Evolutionary conservation across 2,797 vertebrate species (phyloP).

Genomic region (Pseudopleuronectes americanus): DNA sequence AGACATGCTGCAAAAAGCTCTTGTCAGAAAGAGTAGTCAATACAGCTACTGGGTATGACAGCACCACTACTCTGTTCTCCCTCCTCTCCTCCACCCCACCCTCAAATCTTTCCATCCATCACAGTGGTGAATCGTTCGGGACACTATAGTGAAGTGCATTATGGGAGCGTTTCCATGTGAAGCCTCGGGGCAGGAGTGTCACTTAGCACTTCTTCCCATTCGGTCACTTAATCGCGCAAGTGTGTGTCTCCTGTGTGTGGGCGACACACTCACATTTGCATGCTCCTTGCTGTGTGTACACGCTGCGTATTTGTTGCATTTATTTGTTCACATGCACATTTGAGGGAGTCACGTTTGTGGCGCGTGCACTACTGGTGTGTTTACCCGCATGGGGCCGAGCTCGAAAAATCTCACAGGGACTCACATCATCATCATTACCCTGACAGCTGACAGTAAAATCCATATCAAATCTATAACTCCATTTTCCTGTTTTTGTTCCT

Average conservation of each 20-base stretch:
- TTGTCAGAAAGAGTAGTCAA: slow-evolving; percentile 38
- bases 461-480: slow-evolving; percentile 76
- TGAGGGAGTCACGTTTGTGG: not conserved
- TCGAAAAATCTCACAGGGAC: slow-evolving; percentile 55
- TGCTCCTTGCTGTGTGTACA: slow-evolving; percentile 1
- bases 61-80: slow-evolving; percentile 1
- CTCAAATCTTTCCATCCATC: slow-evolving; percentile 42
- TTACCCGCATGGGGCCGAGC: not conserved
- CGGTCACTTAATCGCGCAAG: slow-evolving; percentile 37
- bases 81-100: not conserved
- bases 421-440: slow-evolving; percentile 70
- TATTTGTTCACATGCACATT: slow-evolving; percentile 11
- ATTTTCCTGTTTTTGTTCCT: slow-evolving; percentile 76
- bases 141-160: slow-evolving; percentile 43
- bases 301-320: not conserved
- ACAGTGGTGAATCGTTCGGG: slow-evolving; percentile 51
- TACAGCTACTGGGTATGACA: slow-evolving; percentile 40
- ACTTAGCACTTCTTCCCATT: slow-evolving; percentile 29
- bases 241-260: not conserved
- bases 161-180: slow-evolving; percentile 52
- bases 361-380: too few species aligned
- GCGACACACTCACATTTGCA: too few species aligned
- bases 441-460: slow-evolving; percentile 80
- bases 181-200: slow-evolving; percentile 44
- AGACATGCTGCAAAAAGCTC: slow-evolving; percentile 26